These are phyloP conservation scores for Protobothrops mucrosquamatus DNA, from an alignment of 2,113 vertebrate species.

Conservation along the genomic window DNA sequence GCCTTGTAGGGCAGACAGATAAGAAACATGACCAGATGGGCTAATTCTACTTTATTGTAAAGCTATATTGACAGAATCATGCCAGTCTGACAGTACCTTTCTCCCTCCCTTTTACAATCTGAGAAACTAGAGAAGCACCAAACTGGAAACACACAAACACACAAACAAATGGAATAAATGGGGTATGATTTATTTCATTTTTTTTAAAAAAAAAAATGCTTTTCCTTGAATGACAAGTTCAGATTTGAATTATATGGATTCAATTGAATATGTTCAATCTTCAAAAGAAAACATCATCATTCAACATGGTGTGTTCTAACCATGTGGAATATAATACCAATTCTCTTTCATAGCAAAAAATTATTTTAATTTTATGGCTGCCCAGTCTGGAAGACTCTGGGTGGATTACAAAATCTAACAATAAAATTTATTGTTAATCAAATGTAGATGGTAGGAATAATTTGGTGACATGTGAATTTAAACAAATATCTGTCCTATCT, in stretches of 20 bases:
- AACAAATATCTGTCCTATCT: no score
- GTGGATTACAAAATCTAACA: not conserved
- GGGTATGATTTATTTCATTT: not conserved
- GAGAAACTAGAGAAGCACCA: not conserved
- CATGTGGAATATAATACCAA: not conserved
- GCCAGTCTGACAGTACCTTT: no score
- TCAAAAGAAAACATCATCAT: not conserved
- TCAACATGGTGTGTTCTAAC: not conserved
- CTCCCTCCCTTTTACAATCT: no score
- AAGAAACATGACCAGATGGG: no score
- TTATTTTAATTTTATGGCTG: not conserved
- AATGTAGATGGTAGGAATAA: not conserved
- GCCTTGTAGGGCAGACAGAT: no score
- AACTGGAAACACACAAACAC: not conserved
- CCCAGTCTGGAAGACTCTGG: not conserved
- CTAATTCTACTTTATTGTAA: no score
- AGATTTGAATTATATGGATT: not conserved
- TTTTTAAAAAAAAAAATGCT: not conserved
- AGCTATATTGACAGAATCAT: no score
- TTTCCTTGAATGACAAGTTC: not conserved
- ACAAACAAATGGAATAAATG: not conserved
- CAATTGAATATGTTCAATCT: not conserved
- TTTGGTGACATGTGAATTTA: not conserved
- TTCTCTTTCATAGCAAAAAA: not conserved
- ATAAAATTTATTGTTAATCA: not conserved